These are phyloP conservation scores for Galendromus occidentalis DNA, from an alignment of 1,140 invertebrate genomes.

Conservation along the genomic window DNA sequence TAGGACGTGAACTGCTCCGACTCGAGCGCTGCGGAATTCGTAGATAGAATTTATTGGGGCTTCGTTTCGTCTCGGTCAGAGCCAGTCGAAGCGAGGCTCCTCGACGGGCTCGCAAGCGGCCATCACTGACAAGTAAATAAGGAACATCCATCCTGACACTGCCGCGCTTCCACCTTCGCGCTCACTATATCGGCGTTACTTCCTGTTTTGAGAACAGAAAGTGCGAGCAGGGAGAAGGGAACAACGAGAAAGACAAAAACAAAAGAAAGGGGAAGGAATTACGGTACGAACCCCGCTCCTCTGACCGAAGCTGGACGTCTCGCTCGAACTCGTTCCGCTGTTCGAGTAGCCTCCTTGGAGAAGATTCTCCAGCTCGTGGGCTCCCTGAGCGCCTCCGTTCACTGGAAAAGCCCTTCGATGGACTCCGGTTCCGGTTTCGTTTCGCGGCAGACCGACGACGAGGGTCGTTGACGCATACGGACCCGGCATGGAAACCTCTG, in stretches of 20 bases:
- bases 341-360: background rate
- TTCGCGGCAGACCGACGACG: background rate
- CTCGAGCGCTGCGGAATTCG: background rate
- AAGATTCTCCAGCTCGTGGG: slow-evolving; percentile 1
- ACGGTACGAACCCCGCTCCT: background rate
- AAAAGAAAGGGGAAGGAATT: too few species aligned
- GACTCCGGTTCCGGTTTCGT: background rate
- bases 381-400: background rate
- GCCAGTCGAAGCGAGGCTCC: too few species aligned
- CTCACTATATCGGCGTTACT: too few species aligned
- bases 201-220: too few species aligned
- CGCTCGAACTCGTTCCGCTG: background rate
- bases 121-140: too few species aligned
- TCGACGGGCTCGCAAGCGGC: too few species aligned
- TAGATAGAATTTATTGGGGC: too few species aligned
- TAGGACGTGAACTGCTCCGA: background rate
- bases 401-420: background rate
- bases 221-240: too few species aligned
- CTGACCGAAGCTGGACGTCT: slow-evolving; percentile 2
- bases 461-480: background rate
- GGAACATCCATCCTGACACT: too few species aligned
- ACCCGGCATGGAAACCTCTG: background rate
- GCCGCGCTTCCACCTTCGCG: too few species aligned
- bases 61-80: too few species aligned
- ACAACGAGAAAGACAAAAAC: too few species aligned